Evolutionary conservation across 1,140 invertebrate genomes (phyloP), one percentile per base, ranked within the genome.

Genomic region (Antheraea pernyi): DNA sequence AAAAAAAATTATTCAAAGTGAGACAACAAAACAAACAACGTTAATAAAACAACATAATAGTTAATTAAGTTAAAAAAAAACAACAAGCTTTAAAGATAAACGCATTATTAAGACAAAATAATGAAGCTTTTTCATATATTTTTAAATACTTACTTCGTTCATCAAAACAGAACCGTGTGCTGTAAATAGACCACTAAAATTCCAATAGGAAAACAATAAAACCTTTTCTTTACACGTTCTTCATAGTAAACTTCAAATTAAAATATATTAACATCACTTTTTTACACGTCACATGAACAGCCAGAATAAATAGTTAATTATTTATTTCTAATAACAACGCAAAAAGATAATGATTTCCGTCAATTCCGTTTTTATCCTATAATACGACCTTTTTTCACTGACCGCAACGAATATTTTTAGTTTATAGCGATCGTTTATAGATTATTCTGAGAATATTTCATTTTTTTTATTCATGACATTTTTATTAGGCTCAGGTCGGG

Each of bases 401-500:
- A 13, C 4, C 5, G 16, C 7, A 53, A 16, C 10, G 46, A 16
- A 53, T n/a, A 6, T 13, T 53, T 53, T 53, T 53, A 1, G 13
- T 53, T 16, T 53, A 53, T 53, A 53, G 46, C 46, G 46, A n/a
- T 9, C 5, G 13, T 53, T 53, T 10, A 53, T 53, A 16, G 13
- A 13, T 53, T 13, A 53, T 53, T 53, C 4, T 62, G 10, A 19
- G 61, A 42, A 59, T 22, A 59, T 73, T 74, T 61, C 62, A 37
- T 48, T 48, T 69, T 77, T 78, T 78, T 81, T 81, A 85, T 82
- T 85, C 78, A 83, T 83, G 42, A 42, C 58, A 65, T 69, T 61
- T 60, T 53, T 67, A 42, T 30, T 30, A 9, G 48, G 62, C 63
- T 70, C 58, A 42, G 58, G 76, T 70, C 30, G 53, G 69, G 68